Evolutionary conservation across 2,797 vertebrate species (phyloP).

Genomic region (Hippopotamyrus pictus): DNA sequence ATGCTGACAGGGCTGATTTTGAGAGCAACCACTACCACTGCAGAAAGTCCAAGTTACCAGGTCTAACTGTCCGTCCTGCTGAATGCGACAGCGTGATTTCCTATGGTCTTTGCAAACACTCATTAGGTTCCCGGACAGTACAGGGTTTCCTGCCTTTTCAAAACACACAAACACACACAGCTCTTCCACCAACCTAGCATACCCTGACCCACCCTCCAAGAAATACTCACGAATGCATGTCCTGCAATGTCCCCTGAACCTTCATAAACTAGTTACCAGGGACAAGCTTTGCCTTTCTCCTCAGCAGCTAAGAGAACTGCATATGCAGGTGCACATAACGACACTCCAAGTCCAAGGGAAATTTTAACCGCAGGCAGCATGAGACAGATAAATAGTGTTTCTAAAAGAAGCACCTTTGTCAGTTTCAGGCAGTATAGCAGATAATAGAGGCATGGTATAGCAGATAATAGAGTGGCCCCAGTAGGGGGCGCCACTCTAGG

Average conservation of each 20-base stretch:
- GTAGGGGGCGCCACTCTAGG: background rate
- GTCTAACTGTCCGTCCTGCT: background rate
- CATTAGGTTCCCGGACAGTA: conserved; percentile 7
- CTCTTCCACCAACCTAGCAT: background rate
- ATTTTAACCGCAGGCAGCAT: background rate
- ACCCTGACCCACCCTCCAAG: background rate
- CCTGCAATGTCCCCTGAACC: background rate
- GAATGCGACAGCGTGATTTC: background rate
- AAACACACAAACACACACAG: conserved; percentile 2
- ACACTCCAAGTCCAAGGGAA: background rate
- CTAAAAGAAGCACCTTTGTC: background rate
- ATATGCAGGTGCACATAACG: background rate
- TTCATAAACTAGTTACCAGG: background rate
- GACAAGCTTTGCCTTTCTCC: background rate
- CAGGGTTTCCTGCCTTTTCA: background rate
- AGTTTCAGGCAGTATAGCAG: background rate
- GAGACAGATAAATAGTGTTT: background rate
- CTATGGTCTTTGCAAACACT: background rate
- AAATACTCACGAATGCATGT: background rate
- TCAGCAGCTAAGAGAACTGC: background rate
- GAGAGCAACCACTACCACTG: conserved; percentile 28
- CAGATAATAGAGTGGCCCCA: background rate
- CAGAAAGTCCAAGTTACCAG: conserved; percentile 16
- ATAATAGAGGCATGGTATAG: background rate
- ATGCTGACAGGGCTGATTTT: conserved; percentile 1